phyloP scores from a whole-genome alignment of 2,797 vertebrate genomes.

The Amblyopsis hoosieri region DNA sequence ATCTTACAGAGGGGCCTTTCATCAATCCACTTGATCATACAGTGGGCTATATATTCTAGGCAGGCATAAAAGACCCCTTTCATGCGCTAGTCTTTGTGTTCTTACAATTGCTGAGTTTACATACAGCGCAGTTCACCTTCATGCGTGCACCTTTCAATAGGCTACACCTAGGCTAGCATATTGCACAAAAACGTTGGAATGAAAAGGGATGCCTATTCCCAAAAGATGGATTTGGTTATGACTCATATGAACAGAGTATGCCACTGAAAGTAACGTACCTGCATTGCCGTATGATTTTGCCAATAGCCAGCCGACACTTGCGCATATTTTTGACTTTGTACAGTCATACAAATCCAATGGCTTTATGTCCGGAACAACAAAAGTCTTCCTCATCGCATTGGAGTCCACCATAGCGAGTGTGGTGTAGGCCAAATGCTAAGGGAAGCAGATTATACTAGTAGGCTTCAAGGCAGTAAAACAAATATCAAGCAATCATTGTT shows the following conservation, averaged over 20 bases:
- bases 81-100: slow-evolving; percentile 74
- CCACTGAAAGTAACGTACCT: slow-evolving; percentile 75
- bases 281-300: slow-evolving; percentile 86
- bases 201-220: slow-evolving; percentile 1
- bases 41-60: too few relatives aligned
- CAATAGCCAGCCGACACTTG: slow-evolving; percentile 90
- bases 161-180: slow-evolving; percentile 5
- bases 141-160: slow-evolving; percentile 45
- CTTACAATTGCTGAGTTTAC: slow-evolving; percentile 72
- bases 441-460: slow-evolving; percentile 30
- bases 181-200: slow-evolving; percentile 29
- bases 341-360: slow-evolving; percentile 90
- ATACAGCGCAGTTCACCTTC: slow-evolving; percentile 43
- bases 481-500: slow-evolving; percentile 73
- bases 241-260: slow-evolving; percentile 25
- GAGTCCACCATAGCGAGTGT: slow-evolving; percentile 85
- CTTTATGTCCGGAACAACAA: slow-evolving; percentile 89
- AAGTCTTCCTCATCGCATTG: slow-evolving; percentile 84
- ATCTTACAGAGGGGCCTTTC: too few relatives aligned
- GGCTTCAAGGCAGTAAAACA: slow-evolving; percentile 22
- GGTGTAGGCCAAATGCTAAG: slow-evolving; percentile 32
- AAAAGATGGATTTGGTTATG: neutral
- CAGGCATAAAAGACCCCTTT: slow-evolving; percentile 36
- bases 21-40: too few relatives aligned
- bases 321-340: slow-evolving; percentile 87